Percentiles rank a stretch among this genome's conserved stretches.
These are phyloP conservation scores for Vanacampus margaritifer DNA, from an alignment of 2,113 vertebrate species.

Conservation along the genomic window DNA sequence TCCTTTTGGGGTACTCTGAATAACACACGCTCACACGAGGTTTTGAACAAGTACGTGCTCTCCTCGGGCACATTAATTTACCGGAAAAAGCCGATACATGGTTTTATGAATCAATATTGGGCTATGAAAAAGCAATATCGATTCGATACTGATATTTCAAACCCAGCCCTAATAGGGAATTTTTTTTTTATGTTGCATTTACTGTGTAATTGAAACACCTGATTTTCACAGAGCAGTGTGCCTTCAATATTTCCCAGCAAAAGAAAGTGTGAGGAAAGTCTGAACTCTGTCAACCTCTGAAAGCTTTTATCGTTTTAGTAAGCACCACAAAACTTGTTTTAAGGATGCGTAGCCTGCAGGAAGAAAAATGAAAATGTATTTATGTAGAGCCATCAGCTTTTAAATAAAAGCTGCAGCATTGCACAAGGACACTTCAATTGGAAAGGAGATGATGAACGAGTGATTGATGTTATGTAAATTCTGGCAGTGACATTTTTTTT, in stretches of 20 bases:
- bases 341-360: conserved; percentile 19
- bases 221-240: neutral
- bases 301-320: conserved; percentile 6
- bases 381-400: neutral
- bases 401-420: neutral
- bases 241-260: neutral
- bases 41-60: too few species aligned
- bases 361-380: conserved; percentile 4
- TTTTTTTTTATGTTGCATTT: neutral
- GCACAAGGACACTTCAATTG: neutral
- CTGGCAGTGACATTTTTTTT: neutral
- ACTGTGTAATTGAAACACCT: neutral
- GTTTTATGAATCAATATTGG: too few species aligned
- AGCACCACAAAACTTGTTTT: conserved; percentile 8
- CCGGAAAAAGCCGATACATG: too few species aligned
- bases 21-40: too few species aligned
- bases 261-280: neutral
- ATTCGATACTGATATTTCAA: too few species aligned
- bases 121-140: too few species aligned
- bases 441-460: too few species aligned
- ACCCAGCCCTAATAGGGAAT: too few species aligned
- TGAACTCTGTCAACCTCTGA: neutral
- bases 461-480: neutral
- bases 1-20: too few species aligned
- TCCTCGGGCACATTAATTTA: too few species aligned